These are phyloP conservation scores for Sympetrum striolatum DNA, from an alignment of 2,888 invertebrate species.

Conservation along the genomic window DNA sequence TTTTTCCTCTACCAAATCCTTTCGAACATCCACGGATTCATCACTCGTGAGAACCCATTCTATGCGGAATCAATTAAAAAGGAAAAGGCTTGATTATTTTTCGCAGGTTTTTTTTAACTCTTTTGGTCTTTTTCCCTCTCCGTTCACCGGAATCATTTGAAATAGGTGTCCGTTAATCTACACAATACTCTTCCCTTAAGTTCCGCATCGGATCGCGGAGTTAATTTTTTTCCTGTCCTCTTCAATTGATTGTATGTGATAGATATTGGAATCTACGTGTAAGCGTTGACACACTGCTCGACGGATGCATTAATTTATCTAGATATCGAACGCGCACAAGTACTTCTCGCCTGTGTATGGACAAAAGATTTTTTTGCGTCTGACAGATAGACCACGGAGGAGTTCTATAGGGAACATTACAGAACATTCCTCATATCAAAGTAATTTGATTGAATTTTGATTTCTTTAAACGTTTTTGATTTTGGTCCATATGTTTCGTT, in stretches of 20 bases:
- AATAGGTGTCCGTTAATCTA: neutral
- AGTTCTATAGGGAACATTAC: too few species aligned
- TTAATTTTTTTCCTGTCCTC: neutral
- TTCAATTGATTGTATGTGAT: neutral
- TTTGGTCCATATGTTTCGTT: too few species aligned
- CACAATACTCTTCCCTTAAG: neutral
- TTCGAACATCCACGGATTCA: neutral
- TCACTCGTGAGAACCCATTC: neutral
- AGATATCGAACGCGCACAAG: too few species aligned
- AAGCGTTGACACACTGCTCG: too few species aligned
- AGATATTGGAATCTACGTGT: too few species aligned
- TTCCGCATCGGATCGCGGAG: neutral
- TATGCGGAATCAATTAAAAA: neutral
- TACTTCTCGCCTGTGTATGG: too few species aligned
- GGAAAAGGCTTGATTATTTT: neutral
- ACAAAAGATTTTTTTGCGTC: too few species aligned
- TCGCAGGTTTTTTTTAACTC: neutral
- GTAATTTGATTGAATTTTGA: too few species aligned
- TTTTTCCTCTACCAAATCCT: neutral
- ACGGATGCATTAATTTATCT: too few species aligned
- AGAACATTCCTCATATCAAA: too few species aligned
- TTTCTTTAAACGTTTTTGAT: too few species aligned
- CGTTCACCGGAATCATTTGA: neutral
- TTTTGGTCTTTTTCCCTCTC: neutral
- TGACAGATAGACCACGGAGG: too few species aligned